Evolutionary conservation across 1,140 invertebrate species (phyloP).

Genomic region (Cotesia chilonis): DNA sequence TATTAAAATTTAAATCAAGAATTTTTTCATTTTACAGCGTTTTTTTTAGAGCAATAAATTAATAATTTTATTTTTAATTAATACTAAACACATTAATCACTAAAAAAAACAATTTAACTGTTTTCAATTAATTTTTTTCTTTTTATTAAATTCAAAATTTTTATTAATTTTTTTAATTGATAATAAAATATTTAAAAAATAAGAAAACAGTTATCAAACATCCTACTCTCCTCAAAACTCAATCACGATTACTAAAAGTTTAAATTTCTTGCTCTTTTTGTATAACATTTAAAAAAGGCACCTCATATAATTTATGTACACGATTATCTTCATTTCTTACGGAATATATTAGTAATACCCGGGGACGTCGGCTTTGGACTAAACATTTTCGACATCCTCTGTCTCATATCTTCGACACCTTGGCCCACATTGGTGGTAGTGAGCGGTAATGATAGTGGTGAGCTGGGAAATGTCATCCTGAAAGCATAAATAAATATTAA

Average conservation of each 20-base stretch:
- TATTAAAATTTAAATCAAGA: too few species aligned
- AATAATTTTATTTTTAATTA: too few species aligned
- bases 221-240: too few species aligned
- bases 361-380: constrained; percentile 64
- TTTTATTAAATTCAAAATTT: too few species aligned
- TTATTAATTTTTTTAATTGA: too few species aligned
- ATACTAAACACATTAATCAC: too few species aligned
- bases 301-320: not conserved
- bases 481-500: constrained; percentile 32
- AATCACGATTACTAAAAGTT: not conserved
- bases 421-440: constrained; percentile 66
- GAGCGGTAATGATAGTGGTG: constrained; percentile 58
- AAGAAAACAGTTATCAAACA: too few species aligned
- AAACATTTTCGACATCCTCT: constrained; percentile 71
- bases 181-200: too few species aligned
- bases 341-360: constrained; percentile 62
- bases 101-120: too few species aligned
- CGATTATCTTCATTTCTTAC: constrained; percentile 57
- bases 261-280: constrained; percentile 6
- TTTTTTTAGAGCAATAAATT: too few species aligned
- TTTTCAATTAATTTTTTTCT: too few species aligned
- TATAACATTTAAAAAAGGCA: constrained; percentile 2
- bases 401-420: constrained; percentile 71
- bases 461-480: constrained; percentile 55
- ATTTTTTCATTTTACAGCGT: too few species aligned